Evolutionary conservation across 1,140 invertebrate genomes (phyloP).

Genomic region (Uloborus diversus): DNA sequence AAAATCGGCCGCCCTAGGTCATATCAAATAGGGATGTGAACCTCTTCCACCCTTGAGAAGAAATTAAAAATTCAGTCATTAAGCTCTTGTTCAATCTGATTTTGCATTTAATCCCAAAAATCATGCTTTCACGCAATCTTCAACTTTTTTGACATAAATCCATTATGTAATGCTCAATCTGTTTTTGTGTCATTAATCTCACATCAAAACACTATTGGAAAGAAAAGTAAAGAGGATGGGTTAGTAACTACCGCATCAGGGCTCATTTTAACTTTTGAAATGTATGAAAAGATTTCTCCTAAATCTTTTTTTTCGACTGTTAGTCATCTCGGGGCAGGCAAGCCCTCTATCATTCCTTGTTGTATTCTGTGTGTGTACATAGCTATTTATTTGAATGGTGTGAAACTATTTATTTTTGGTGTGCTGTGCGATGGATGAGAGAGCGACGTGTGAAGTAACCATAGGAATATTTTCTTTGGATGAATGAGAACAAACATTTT

Average conservation of each 20-base stretch:
- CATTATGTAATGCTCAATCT: no score
- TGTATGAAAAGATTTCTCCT: neutral
- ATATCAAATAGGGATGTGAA: no score
- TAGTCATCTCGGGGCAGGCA: neutral
- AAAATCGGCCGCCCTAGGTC: no score
- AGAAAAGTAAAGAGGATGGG: neutral
- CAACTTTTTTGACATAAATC: no score
- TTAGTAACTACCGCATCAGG: neutral
- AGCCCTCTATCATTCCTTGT: neutral
- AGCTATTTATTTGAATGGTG: slow-evolving; percentile 48
- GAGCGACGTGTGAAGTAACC: neutral
- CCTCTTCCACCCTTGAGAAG: no score
- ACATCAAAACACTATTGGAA: neutral
- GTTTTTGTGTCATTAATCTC: neutral
- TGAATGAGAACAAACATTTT: neutral
- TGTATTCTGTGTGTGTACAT: slow-evolving; percentile 29
- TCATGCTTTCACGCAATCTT: no score
- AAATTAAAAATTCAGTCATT: no score
- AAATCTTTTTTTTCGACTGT: neutral
- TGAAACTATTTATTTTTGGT: slow-evolving; percentile 47
- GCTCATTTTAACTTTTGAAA: no score
- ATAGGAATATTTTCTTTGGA: neutral
- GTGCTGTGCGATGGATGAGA: slow-evolving; percentile 18
- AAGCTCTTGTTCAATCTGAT: no score
- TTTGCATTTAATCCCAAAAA: no score